A percentile compares a stretch with the other conserved stretches of the same genome.
phyloP scores from a whole-genome alignment of 2,113 vertebrate genomes.

The Candoia aspera region DNA sequence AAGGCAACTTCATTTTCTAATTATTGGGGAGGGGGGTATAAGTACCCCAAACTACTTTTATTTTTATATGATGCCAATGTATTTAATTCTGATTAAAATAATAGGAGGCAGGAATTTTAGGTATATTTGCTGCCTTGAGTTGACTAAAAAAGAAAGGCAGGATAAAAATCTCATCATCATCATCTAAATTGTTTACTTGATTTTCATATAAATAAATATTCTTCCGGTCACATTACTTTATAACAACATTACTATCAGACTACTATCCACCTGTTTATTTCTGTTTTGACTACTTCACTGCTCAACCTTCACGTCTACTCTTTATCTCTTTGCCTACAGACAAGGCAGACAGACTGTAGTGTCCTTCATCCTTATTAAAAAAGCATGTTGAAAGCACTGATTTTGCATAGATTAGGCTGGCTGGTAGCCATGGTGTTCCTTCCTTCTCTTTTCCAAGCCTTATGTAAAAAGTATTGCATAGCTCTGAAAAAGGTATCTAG shows the following conservation, averaged over 20 bases:
- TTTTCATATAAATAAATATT: background rate
- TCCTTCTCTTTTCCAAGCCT: background rate
- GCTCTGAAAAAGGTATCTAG: background rate
- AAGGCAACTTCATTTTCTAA: background rate
- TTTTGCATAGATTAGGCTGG: background rate
- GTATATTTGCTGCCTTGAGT: background rate
- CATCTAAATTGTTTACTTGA: background rate
- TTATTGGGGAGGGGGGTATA: background rate
- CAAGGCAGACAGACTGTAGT: background rate
- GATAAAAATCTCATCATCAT: background rate
- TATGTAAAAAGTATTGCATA: background rate
- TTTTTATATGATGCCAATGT: background rate
- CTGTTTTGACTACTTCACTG: background rate
- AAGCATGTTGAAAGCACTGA: too few relatives aligned
- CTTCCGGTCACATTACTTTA: background rate
- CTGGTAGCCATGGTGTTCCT: background rate
- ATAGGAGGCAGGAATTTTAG: background rate
- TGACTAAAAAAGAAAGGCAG: background rate
- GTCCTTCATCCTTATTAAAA: background rate
- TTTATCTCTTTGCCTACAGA: background rate
- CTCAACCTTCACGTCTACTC: background rate
- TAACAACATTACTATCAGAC: background rate
- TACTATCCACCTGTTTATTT: background rate
- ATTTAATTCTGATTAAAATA: background rate
- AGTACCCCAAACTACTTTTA: background rate